Percentiles rank a stretch among this genome's conserved stretches.
Conservation (phyloP, 2,113 vertebrate genomes). For the Petromus typicus region DNA sequence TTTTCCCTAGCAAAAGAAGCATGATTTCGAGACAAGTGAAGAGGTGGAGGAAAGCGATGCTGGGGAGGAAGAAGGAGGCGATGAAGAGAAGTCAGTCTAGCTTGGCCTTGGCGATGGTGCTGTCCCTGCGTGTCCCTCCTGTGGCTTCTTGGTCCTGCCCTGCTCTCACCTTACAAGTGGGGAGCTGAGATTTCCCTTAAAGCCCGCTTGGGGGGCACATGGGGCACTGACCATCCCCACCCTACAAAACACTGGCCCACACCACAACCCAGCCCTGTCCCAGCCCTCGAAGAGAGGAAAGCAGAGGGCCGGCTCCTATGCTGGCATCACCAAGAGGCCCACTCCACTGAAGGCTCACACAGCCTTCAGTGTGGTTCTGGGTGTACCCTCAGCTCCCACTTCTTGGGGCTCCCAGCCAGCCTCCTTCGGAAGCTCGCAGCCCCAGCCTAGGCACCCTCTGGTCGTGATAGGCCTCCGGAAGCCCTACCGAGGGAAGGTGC, state of each 20-base stretch:
- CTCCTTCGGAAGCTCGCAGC: no score
- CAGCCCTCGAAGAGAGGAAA: no score
- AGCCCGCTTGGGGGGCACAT: no score
- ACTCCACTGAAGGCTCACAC: rapidly evolving
- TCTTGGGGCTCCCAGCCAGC: rapidly evolving
- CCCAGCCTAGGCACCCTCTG: rapidly evolving
- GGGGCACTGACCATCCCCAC: neutral
- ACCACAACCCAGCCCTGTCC: neutral
- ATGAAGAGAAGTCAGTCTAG: neutral
- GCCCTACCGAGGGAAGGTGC: neutral
- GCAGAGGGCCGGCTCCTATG: neutral
- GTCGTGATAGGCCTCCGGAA: rapidly evolving
- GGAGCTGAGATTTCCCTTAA: neutral
- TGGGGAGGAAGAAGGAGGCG: rapidly evolving
- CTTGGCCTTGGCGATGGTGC: rapidly evolving
- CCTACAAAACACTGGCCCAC: neutral
- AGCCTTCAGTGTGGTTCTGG: neutral
- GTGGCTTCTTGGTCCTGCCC: rapidly evolving
- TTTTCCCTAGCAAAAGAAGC: neutral
- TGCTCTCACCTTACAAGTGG: neutral
- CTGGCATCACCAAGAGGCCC: rapidly evolving
- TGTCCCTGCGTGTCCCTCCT: rapidly evolving
- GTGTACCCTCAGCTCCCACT: neutral
- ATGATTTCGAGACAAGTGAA: rapidly evolving
- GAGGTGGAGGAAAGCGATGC: rapidly evolving